Evolutionary conservation across 2,888 invertebrate genomes (phyloP).

Genomic region (Cosmorhoe ocellata): DNA sequence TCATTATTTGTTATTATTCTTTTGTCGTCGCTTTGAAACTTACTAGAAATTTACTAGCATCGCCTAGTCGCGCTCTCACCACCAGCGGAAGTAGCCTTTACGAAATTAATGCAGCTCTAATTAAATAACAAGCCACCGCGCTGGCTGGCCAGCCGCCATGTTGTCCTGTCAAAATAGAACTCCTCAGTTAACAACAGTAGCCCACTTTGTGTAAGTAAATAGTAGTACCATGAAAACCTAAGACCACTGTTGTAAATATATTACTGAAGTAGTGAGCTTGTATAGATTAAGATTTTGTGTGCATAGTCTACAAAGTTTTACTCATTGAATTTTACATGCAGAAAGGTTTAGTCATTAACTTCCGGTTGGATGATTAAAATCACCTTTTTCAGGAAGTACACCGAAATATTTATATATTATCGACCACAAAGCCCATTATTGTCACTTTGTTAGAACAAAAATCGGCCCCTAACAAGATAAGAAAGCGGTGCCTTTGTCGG

Average conservation of each 20-base stretch:
- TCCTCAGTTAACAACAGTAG: constrained; percentile 52
- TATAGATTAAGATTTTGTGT: too few species aligned
- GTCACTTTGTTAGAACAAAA: constrained; percentile 73
- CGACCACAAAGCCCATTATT: constrained; percentile 74
- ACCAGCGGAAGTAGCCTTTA: constrained; percentile 70
- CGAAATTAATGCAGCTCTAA: constrained; percentile 76
- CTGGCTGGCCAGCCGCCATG: constrained; percentile 55
- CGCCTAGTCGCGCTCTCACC: constrained; percentile 41
- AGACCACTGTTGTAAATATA: background rate
- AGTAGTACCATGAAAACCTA: constrained; percentile 1
- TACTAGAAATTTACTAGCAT: background rate
- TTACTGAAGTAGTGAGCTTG: too few species aligned
- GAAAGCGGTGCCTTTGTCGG: constrained; percentile 75
- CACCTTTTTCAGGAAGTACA: constrained; percentile 47
- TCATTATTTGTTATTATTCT: background rate
- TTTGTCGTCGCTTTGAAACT: background rate
- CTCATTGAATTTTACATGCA: background rate
- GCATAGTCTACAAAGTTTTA: too few species aligned
- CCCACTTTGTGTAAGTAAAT: constrained; percentile 33
- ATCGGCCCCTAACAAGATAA: constrained; percentile 72
- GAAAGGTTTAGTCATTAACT: background rate
- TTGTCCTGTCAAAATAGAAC: constrained; percentile 67
- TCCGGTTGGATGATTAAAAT: background rate
- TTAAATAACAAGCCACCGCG: constrained; percentile 71
- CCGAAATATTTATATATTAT: constrained; percentile 66